Evolutionary conservation across 2,888 invertebrate genomes (phyloP), one percentile per base, ranked within the genome.

Genomic region (Ptilodon capucinus): DNA sequence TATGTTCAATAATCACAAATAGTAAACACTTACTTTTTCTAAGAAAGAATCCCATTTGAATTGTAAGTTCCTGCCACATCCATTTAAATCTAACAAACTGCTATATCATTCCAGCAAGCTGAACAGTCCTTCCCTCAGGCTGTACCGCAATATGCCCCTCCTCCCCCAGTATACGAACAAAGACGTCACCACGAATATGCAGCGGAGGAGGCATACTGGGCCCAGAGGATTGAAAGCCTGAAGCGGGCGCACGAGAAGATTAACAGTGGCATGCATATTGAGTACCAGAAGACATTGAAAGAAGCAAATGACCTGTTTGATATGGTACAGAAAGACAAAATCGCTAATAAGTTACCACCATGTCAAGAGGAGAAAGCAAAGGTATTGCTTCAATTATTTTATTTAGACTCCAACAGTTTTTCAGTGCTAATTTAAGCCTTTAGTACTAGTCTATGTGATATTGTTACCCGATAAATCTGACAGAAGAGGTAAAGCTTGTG

Each of bases 321-420:
- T 41, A 23, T 72, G 55, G 79, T 79, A 36, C 74, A 86, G 51
- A 65, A 67, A 58, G 83, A 90, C 53, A 86, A 85, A 77, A 54
- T 81, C 49, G 73, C 65, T 13, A 80, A 64, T 48, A 90, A 88
- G 59, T 52, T 86, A 47, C 81, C 87, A 45, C 91, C 91, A 44
- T 91, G 91, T 61, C 86, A 91, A 60, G 85, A 84, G 28, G 90
- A 91, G 50, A 91, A 90, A 67, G 80, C 84, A 36, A 90, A 90
- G 85, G 91, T 88, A 51, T 16, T 48, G 14, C n/a, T 34, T 23
- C 35, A 40, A n/a, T n/a, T n/a, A n/a, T n/a, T n/a, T n/a, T n/a
- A n/a, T n/a, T n/a, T n/a, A n/a, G n/a, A n/a, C n/a, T n/a, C n/a
- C n/a, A n/a, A n/a, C n/a, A n/a, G n/a, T n/a, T n/a, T n/a, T n/a